Evolutionary conservation across 2,888 invertebrate genomes (phyloP), one percentile per base, ranked within the genome.

Genomic region (Cerastis leucographa): DNA sequence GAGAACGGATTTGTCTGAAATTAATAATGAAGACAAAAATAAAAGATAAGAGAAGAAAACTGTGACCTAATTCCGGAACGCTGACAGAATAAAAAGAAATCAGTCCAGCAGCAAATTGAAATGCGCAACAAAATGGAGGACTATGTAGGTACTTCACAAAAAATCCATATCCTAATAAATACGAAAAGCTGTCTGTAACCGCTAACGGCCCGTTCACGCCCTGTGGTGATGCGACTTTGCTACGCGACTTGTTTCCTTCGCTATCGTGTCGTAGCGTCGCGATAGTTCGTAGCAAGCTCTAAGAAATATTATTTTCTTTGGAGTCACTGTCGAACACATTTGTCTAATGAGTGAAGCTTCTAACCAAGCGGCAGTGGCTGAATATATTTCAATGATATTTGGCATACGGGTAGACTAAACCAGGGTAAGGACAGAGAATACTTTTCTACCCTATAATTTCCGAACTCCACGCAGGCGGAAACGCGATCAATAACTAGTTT

Each of bases 71-170:
- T 74, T 77, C 46, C 29, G 11, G 44, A 40, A 79, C 40, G 42
- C 77, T 25, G 61, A 35, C 17, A 19, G 22, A 72, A 44, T 25
- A 29, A 62, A 62, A 64, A 29, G 22, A 54, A 64, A 81, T 42
- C 74, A 42, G n/a, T 78, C 40, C 40, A 19, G 44, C 62, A 74
- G 74, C 14, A 44, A 80, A 73, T 81, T 64, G 81, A 29, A 74
- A 19, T 49, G 62, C 64, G 81, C 22, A 74, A 64, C 74, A 40
- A 62, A 80, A 51, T 12, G 44, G 74, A 5, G 3, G 61, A 44
- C 6, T 19, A 3, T 35, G 35, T 35, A 35, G 2, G 6, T 49
- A 49, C 19, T 49, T 49, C 19, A 49, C 19, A 19, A 49, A 49
- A 6, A 49, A 35, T 49, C 17, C 19, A 2, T 46, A 14, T 35